These are phyloP conservation scores for Diadromus collaris DNA, from an alignment of 2,888 invertebrate species.

Conservation along the genomic window DNA sequence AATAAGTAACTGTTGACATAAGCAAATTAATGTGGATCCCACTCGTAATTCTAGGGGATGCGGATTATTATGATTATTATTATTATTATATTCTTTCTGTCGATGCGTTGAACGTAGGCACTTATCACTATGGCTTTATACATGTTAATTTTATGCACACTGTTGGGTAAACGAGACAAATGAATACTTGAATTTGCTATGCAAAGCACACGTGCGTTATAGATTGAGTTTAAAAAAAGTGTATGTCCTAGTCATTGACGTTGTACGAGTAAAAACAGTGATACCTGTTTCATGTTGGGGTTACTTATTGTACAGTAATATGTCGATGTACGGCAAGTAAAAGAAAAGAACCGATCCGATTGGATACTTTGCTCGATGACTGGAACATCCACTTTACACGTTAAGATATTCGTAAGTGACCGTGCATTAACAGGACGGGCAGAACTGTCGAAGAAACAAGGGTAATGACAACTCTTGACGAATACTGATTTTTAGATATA, in stretches of 20 bases:
- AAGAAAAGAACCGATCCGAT: background rate
- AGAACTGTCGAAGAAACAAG: background rate
- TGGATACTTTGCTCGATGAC: constrained; percentile 10
- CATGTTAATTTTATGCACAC: constrained; percentile 16
- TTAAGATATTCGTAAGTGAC: background rate
- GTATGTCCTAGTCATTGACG: background rate
- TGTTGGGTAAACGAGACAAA: constrained; percentile 25
- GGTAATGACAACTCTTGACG: background rate
- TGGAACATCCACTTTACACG: constrained; percentile 17
- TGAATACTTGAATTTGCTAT: constrained; percentile 10
- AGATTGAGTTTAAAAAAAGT: background rate
- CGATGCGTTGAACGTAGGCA: constrained; percentile 35
- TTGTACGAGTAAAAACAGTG: background rate
- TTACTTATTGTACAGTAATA: background rate
- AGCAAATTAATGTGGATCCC: constrained; percentile 30
- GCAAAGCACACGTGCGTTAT: constrained; percentile 1
- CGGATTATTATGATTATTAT: constrained; percentile 7
- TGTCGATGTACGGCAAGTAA: background rate
- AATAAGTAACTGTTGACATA: constrained; percentile 24
- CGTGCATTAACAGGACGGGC: background rate
- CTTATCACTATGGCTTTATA: constrained; percentile 28
- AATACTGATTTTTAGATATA: constrained; percentile 8
- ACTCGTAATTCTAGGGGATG: background rate
- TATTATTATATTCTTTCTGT: constrained; percentile 13
- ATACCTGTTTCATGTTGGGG: background rate